phyloP scores from a whole-genome alignment of 1,140 invertebrate genomes.

The Tribolium castaneum region DNA sequence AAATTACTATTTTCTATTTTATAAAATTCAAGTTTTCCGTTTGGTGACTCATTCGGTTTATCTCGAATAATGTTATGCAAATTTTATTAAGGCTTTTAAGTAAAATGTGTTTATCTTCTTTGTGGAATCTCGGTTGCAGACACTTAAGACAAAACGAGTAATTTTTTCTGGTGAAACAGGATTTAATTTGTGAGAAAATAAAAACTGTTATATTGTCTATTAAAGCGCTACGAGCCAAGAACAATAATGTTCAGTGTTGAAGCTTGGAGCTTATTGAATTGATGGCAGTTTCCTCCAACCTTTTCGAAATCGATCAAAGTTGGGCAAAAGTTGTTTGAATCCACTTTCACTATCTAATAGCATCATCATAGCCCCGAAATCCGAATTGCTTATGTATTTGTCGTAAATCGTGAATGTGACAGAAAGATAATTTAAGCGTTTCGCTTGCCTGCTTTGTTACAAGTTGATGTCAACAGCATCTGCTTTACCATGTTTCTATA shows the following conservation, averaged over 20 bases:
- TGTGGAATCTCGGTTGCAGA: background rate
- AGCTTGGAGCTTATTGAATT: background rate
- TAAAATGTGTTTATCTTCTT: conserved; percentile 7
- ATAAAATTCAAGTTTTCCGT: background rate
- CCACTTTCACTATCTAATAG: conserved; percentile 3
- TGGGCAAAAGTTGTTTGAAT: background rate
- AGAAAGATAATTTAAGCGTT: conserved; percentile 34
- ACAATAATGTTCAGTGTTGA: background rate
- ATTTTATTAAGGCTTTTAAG: conserved; percentile 8
- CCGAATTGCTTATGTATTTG: conserved; percentile 8
- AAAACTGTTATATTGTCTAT: background rate
- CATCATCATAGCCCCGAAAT: background rate
- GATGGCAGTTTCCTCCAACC: background rate
- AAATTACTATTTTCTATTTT: background rate
- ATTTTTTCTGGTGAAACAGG: too few relatives aligned
- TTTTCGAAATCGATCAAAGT: background rate
- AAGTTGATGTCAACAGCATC: conserved; percentile 13
- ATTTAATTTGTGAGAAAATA: too few relatives aligned
- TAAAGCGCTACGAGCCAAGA: background rate
- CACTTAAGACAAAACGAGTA: background rate
- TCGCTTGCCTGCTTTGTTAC: conserved; percentile 16
- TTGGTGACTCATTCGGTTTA: background rate
- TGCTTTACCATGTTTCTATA: background rate
- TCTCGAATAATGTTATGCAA: conserved; percentile 9
- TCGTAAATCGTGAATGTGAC: conserved; percentile 33